Percentiles rank a stretch among this genome's conserved stretches.
Conservation (phyloP, 2,888 invertebrate species). For the Sylvicola fuscatus region DNA sequence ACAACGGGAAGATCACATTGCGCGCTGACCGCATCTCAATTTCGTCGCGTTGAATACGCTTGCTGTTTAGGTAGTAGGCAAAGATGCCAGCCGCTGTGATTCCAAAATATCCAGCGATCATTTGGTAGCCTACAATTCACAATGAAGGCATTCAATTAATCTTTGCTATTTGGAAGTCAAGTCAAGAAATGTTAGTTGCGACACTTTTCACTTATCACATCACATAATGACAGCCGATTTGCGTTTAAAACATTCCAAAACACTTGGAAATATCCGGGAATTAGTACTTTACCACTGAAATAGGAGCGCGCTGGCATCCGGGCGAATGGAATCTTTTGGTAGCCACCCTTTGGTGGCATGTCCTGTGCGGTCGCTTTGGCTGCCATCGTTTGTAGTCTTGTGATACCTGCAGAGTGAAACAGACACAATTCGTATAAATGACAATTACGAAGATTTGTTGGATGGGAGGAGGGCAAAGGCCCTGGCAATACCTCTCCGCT, state of each 20-base stretch:
- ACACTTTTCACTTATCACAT: background rate
- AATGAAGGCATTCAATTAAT: too few species aligned
- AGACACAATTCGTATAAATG: too few species aligned
- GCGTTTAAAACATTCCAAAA: background rate
- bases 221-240: background rate
- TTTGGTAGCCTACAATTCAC: constrained; percentile 31
- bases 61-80: constrained; percentile 28
- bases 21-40: constrained; percentile 50
- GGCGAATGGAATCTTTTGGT: constrained; percentile 49
- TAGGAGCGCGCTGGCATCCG: constrained; percentile 50
- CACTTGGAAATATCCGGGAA: background rate
- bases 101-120: constrained; percentile 38
- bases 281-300: constrained; percentile 37
- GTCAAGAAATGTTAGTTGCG: constrained; percentile 3
- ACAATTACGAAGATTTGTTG: too few species aligned
- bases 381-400: constrained; percentile 14
- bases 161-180: too few species aligned
- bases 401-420: too few species aligned
- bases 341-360: constrained; percentile 86
- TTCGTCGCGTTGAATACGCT: constrained; percentile 25
- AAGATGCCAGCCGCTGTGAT: constrained; percentile 30
- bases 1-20: constrained; percentile 45
- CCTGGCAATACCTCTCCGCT: too few species aligned
- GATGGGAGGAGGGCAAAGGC: too few species aligned
- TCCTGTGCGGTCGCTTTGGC: constrained; percentile 45